phyloP scores from a whole-genome alignment of 2,797 vertebrate genomes.

The Lepus townsendii region DNA sequence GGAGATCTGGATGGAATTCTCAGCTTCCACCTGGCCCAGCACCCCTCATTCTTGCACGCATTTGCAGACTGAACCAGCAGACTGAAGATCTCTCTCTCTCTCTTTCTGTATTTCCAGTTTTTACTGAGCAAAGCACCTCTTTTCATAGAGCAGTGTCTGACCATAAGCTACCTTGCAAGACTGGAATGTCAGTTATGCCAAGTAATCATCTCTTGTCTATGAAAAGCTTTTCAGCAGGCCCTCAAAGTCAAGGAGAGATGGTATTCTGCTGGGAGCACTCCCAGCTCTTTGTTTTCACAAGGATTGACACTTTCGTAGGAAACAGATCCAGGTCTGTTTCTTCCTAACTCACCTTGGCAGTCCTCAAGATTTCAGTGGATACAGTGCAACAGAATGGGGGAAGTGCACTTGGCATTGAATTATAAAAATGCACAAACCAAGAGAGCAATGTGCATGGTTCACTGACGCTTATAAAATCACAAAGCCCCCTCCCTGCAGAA shows the following conservation, averaged over 20 bases:
- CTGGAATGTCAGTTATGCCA: background rate
- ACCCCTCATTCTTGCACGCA: no score
- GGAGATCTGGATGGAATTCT: no score
- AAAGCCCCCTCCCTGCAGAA: no score
- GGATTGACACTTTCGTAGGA: conserved; percentile 68
- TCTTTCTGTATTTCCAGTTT: background rate
- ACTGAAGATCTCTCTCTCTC: no score
- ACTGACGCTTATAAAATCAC: background rate
- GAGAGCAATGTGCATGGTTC: background rate
- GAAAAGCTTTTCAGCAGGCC: conserved; percentile 19
- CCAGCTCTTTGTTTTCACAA: conserved; percentile 70
- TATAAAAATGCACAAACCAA: background rate
- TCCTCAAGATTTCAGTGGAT: background rate
- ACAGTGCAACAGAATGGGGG: background rate
- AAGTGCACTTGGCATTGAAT: conserved; percentile 9
- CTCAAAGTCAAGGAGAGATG: conserved; percentile 67
- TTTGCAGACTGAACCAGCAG: no score
- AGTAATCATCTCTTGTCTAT: conserved; percentile 37
- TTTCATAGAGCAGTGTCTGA: background rate
- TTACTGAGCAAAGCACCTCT: background rate
- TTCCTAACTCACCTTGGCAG: conserved; percentile 35
- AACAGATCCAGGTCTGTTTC: conserved; percentile 60
- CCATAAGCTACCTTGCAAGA: conserved; percentile 5
- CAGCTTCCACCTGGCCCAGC: no score
- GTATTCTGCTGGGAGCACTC: background rate